Conservation (phyloP, 1,140 invertebrate genomes). For the Samia ricini region DNA sequence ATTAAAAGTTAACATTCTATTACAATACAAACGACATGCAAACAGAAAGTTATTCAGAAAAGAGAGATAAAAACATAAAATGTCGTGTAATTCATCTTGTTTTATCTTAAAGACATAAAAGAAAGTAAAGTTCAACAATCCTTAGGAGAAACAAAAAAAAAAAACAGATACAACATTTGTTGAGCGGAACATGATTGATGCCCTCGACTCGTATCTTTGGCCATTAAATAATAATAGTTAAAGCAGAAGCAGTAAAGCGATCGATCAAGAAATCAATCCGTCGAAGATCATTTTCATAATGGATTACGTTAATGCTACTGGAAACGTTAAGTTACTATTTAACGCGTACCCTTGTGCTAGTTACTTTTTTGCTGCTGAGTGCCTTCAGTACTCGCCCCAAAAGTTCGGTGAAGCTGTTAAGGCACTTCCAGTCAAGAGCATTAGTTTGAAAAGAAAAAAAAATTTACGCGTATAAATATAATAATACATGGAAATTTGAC, state of each 20-base stretch:
- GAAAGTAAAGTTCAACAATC: slow-evolving; percentile 31
- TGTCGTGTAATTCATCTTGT: slow-evolving; percentile 21
- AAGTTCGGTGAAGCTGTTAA: no score
- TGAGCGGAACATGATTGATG: slow-evolving; percentile 63
- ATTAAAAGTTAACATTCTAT: neutral
- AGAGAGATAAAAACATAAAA: neutral
- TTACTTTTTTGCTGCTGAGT: no score
- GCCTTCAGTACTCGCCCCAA: no score
- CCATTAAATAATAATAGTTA: slow-evolving; percentile 74
- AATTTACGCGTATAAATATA: no score
- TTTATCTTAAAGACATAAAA: slow-evolving; percentile 34
- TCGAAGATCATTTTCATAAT: slow-evolving; percentile 53
- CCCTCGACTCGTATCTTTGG: slow-evolving; percentile 46
- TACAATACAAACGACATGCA: neutral
- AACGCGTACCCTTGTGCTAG: no score
- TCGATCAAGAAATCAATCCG: slow-evolving; percentile 71
- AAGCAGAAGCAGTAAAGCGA: slow-evolving; percentile 45
- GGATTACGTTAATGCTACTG: slow-evolving; percentile 64
- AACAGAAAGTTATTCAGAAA: slow-evolving; percentile 1
- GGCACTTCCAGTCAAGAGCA: no score
- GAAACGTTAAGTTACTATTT: slow-evolving; percentile 28
- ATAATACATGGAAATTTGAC: neutral
- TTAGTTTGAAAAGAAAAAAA: no score
- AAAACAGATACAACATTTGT: slow-evolving; percentile 47
- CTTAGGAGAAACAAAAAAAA: slow-evolving; percentile 29